phyloP scores from a whole-genome alignment of 1,140 invertebrate genomes.

The Triops cancriformis region DNA sequence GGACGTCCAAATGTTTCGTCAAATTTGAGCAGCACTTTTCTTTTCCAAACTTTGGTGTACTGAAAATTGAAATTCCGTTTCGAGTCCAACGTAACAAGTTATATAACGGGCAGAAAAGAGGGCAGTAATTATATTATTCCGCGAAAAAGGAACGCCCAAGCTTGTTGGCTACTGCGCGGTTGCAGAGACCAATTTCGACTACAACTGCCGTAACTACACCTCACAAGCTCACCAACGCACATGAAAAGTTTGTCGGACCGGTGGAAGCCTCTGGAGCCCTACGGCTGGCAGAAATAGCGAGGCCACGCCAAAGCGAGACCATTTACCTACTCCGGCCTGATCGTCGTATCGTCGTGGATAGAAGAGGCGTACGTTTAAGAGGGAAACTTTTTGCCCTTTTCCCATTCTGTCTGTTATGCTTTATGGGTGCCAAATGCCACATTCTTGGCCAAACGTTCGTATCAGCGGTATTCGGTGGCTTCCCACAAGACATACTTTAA shows the following conservation, averaged over 20 bases:
- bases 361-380: background rate
- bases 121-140: background rate
- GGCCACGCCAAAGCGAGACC: background rate
- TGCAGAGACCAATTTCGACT: conserved; percentile 13
- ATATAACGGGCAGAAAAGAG: background rate
- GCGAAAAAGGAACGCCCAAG: background rate
- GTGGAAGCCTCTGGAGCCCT: conserved; percentile 2
- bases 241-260: background rate
- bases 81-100: background rate
- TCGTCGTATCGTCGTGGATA: background rate
- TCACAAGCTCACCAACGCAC: background rate
- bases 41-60: background rate
- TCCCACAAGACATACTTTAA: background rate
- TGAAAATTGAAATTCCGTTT: background rate
- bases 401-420: background rate
- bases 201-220: background rate
- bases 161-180: background rate
- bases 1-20: background rate
- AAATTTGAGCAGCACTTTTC: conserved; percentile 5
- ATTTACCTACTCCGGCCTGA: background rate
- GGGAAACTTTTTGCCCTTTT: background rate
- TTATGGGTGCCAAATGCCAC: conserved; percentile 10
- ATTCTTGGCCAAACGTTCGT: conserved; percentile 1
- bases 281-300: conserved; percentile 12
- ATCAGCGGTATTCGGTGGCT: background rate